Evolutionary conservation across 2,888 invertebrate genomes (phyloP).

Genomic region (Diachrysia chrysitis): DNA sequence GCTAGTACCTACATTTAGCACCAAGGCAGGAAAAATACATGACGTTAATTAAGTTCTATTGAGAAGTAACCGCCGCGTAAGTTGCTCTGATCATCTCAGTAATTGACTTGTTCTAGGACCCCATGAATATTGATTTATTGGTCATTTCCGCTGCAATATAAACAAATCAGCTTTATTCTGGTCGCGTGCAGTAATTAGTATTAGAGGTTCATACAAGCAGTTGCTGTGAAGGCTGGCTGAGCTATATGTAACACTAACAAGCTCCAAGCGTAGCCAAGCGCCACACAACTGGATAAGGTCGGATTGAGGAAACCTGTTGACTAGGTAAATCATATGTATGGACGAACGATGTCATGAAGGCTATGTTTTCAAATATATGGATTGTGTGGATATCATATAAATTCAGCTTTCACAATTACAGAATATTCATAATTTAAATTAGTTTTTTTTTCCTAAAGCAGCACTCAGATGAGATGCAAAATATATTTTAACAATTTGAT

Average conservation of each 20-base stretch:
- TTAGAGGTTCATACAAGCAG: conserved; percentile 36
- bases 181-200: conserved; percentile 41
- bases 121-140: conserved; percentile 42
- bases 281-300: conserved; percentile 24
- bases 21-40: not conserved
- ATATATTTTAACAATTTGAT: too few species aligned
- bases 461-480: too few species aligned
- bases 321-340: not conserved
- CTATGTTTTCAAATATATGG: too few species aligned
- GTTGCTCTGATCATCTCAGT: conserved; percentile 8
- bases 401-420: too few species aligned
- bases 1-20: not conserved
- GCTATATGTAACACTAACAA: conserved; percentile 38
- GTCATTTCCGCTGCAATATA: conserved; percentile 38
- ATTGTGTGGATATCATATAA: too few species aligned
- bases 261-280: too few species aligned
- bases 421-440: too few species aligned
- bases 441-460: too few species aligned
- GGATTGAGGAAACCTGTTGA: conserved; percentile 18
- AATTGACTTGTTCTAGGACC: conserved; percentile 24
- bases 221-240: conserved; percentile 47
- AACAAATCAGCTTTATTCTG: conserved; percentile 41
- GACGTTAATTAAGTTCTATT: not conserved
- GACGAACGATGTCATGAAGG: not conserved
- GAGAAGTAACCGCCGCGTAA: conserved; percentile 7